Conservation (phyloP, 2,888 invertebrate genomes). For the Nezara viridula region DNA sequence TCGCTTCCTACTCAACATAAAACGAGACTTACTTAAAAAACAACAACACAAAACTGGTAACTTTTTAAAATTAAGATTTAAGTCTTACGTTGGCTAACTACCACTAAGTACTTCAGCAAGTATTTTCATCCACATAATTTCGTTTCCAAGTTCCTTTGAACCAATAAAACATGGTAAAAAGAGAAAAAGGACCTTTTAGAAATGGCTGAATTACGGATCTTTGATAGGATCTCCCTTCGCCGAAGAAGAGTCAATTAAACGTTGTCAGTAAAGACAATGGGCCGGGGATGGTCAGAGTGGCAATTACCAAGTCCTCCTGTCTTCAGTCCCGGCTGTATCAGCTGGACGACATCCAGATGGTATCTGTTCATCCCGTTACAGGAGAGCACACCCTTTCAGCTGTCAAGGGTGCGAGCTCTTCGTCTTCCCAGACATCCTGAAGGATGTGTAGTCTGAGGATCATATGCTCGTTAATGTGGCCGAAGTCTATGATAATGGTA, state of each 20-base stretch:
- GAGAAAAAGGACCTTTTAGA: neutral
- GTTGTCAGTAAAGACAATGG: conserved; percentile 55
- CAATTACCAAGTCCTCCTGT: conserved; percentile 46
- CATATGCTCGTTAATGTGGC: conserved; percentile 17
- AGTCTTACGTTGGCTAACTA: too few relatives aligned
- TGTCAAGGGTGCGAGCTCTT: conserved; percentile 43
- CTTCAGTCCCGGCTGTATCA: conserved; percentile 24
- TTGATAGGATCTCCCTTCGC: neutral
- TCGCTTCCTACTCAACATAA: too few relatives aligned
- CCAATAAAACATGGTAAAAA: neutral
- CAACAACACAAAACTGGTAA: too few relatives aligned
- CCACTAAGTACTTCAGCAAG: too few relatives aligned
- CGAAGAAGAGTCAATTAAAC: conserved; percentile 53
- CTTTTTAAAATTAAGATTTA: too few relatives aligned
- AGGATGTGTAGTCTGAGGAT: neutral
- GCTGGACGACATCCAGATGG: conserved; percentile 20
- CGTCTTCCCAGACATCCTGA: conserved; percentile 9
- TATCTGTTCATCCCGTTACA: conserved; percentile 47
- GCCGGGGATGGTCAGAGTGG: conserved; percentile 15
- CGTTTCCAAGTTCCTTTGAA: neutral
- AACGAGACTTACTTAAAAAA: too few relatives aligned
- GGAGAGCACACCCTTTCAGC: conserved; percentile 46
- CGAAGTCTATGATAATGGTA: neutral
- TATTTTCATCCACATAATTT: too few relatives aligned
- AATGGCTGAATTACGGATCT: neutral